Base-by-base conservation (phyloP, 2,797 vertebrate species). In the Hippoglossus hippoglossus region DNA sequence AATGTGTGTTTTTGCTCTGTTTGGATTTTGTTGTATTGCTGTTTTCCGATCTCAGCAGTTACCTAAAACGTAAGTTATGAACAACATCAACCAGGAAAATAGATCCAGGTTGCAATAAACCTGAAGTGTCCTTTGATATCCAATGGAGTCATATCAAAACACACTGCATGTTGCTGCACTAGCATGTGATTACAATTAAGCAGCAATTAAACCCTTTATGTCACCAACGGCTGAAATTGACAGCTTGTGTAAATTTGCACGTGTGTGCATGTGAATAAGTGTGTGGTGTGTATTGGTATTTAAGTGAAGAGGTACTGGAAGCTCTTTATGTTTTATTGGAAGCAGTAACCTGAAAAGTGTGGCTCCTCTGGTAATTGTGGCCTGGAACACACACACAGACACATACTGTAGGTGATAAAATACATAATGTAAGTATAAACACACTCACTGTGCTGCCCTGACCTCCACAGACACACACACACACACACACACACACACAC, bases 341-440 rank as follows among this genome's bases (percentile, higher is more conserved):
- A 73, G 76, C 71, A 63, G 63, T 88, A 77, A 85, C 82, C 60
- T 79, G 63, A 66, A 65, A 80, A 77, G 71, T 83, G 86, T 67
- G 73, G 74, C 80, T 88, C 75, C 68, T 84, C 71, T 68, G 84
- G 82, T 90, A 84, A 75, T 83, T 86, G 77, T 85, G 82, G 81
- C 80, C 58, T 66, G 66, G 71, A 83, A 82, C 80, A 75, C 82
- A 81, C 81, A 75, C 85, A 81, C 67, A 73, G 69, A 81, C 51
- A 74, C 24, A 6, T 64, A 78, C 28, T 64, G 41, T 71, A 83
- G 79, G 85, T 83, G 86, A 76, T 89, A 87, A 89, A 87, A 89
- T 65, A 54, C 58, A 73, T 83, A 86, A 83, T 89, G 75, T 79
- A 78, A 79, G 74, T 69, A 79, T 82, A 88, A 86, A 85, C 80